A percentile compares a stretch with the other conserved stretches of the same genome.
Evolutionary conservation across 2,113 vertebrate species (phyloP).

Genomic region (Callaeas wilsoni): DNA sequence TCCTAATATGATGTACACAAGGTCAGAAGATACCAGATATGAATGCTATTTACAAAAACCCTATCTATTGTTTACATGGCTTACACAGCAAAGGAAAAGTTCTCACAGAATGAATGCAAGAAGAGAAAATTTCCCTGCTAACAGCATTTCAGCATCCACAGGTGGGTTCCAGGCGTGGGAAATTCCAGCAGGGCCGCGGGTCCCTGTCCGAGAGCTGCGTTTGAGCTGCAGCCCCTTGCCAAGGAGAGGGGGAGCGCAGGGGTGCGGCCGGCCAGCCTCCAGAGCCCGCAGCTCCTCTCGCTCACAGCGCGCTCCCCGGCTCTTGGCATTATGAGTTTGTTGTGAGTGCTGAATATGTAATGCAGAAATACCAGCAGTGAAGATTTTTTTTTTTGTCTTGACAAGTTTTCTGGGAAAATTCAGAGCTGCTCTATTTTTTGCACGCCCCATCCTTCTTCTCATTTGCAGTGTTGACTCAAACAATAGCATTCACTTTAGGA

Average conservation of each 20-base stretch:
- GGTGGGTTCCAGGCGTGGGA: no score
- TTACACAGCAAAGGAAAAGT: no score
- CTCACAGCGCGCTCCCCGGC: neutral
- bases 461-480: neutral
- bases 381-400: neutral
- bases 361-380: neutral
- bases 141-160: no score
- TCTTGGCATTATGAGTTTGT: neutral
- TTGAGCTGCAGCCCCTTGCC: neutral
- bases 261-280: no score
- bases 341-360: neutral
- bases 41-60: no score
- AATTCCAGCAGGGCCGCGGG: no score
- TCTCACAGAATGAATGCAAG: no score
- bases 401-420: neutral
- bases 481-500: neutral
- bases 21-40: no score
- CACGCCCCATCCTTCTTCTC: neutral
- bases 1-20: no score
- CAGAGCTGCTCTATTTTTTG: neutral
- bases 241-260: neutral
- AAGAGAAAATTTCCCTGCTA: no score
- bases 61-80: no score
- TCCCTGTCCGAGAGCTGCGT: neutral
- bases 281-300: neutral